A percentile compares a stretch with the other conserved stretches of the same genome.
Conservation (phyloP, 2,113 vertebrate species). For the Melanerpes formicivorus region DNA sequence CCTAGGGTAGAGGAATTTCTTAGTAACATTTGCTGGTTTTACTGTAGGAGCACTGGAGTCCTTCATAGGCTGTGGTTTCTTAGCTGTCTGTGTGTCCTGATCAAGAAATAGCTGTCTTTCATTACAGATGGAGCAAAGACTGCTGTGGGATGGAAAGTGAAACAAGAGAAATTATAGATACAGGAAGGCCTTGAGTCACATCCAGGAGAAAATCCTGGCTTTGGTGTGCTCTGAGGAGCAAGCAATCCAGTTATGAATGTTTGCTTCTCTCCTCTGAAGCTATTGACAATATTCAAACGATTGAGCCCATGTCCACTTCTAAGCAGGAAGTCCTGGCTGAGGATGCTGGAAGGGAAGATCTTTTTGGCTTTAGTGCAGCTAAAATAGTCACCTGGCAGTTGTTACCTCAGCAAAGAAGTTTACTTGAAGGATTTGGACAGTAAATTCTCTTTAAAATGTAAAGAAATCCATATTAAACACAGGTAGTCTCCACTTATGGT, state of each 20-base stretch:
- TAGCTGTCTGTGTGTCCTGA: neutral
- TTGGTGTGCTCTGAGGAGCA: neutral
- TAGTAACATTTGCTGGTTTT: neutral
- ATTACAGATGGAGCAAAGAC: rapidly evolving
- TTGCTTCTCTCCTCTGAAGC: neutral
- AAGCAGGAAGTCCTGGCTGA: neutral
- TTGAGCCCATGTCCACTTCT: neutral
- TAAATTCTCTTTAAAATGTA: neutral
- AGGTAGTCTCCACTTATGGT: neutral
- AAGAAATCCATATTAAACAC: neutral
- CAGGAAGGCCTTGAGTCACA: neutral
- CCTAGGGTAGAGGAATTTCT: neutral
- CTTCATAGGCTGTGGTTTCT: neutral
- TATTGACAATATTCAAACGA: neutral
- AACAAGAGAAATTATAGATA: neutral
- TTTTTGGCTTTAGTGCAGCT: neutral
- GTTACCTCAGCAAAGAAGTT: neutral
- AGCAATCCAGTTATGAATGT: neutral
- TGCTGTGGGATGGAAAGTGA: neutral
- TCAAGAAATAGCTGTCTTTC: neutral
- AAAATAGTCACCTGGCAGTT: neutral
- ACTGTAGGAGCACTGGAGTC: neutral
- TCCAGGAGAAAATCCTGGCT: neutral
- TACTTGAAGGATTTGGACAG: neutral
- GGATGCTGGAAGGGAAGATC: neutral